Evolutionary conservation across 2,113 vertebrate genomes (phyloP).

Genomic region (Gymnogyps californianus): DNA sequence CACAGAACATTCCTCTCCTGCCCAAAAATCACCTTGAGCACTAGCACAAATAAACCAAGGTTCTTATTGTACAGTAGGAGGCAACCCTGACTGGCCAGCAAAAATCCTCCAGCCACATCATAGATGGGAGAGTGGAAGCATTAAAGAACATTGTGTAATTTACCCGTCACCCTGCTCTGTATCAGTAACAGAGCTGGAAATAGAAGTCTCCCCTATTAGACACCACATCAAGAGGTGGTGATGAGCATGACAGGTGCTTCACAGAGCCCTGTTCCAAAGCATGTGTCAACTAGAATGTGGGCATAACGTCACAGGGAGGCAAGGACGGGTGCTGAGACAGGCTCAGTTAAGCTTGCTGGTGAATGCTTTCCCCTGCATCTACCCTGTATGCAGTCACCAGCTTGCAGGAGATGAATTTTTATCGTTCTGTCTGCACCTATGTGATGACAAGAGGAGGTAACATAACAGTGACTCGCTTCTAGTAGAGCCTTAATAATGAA

Average conservation of each 20-base stretch:
- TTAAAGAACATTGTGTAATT: not conserved
- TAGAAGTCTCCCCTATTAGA: constrained; percentile 25
- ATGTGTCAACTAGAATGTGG: not conserved
- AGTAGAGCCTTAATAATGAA: not conserved
- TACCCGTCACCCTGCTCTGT: not conserved
- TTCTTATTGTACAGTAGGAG: not conserved
- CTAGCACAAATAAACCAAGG: not conserved
- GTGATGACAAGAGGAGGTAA: not conserved
- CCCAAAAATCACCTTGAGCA: not conserved
- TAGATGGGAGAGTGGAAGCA: not conserved
- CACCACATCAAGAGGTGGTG: not conserved
- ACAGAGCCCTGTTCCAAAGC: not conserved
- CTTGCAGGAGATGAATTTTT: not conserved
- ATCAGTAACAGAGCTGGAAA: constrained; percentile 33
- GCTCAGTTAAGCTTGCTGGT: not conserved
- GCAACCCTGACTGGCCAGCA: not conserved
- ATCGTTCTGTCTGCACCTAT: not conserved
- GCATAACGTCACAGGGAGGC: not conserved
- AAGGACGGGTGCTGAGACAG: not conserved
- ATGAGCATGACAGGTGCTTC: not conserved
- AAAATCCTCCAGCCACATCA: not conserved
- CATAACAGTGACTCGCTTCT: not conserved
- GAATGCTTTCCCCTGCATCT: not conserved
- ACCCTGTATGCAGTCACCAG: not conserved
- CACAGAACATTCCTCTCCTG: not conserved